These are phyloP conservation scores for Mesoclemmys tuberculata DNA, from an alignment of 2,113 vertebrate species.

Conservation along the genomic window DNA sequence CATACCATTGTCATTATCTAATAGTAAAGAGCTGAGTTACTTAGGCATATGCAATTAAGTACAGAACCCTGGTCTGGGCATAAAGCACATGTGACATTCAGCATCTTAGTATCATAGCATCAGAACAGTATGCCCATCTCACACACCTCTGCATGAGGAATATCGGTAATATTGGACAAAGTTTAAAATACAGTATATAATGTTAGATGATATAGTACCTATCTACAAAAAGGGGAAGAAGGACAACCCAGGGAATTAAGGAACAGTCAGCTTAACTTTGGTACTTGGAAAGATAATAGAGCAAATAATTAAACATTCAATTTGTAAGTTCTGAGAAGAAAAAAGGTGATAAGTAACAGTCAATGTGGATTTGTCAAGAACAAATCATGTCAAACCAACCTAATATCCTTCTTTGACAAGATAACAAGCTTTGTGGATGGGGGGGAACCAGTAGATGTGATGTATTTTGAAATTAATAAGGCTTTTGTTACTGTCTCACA, in stretches of 20 bases:
- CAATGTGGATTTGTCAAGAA: too few relatives aligned
- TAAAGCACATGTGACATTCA: background rate
- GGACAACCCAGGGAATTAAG: background rate
- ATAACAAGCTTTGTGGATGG: too few relatives aligned
- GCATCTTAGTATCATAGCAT: background rate
- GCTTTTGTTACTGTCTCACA: too few relatives aligned
- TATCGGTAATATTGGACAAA: background rate
- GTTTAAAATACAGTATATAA: background rate
- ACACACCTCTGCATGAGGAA: background rate
- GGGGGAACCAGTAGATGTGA: too few relatives aligned
- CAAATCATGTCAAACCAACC: too few relatives aligned
- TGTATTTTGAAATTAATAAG: too few relatives aligned
- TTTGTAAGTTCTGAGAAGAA: too few relatives aligned
- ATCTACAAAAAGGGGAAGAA: background rate
- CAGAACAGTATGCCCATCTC: background rate
- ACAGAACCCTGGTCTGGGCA: background rate
- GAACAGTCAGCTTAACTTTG: background rate
- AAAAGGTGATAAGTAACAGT: too few relatives aligned
- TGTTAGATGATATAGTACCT: background rate
- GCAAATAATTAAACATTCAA: too few relatives aligned
- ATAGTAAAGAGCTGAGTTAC: background rate
- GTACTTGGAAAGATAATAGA: too few relatives aligned
- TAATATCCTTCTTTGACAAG: too few relatives aligned
- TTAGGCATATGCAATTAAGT: background rate
- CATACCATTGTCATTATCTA: background rate